phyloP scores from a whole-genome alignment of 1,140 invertebrate species.

The Meloidogyne exigua region DNA sequence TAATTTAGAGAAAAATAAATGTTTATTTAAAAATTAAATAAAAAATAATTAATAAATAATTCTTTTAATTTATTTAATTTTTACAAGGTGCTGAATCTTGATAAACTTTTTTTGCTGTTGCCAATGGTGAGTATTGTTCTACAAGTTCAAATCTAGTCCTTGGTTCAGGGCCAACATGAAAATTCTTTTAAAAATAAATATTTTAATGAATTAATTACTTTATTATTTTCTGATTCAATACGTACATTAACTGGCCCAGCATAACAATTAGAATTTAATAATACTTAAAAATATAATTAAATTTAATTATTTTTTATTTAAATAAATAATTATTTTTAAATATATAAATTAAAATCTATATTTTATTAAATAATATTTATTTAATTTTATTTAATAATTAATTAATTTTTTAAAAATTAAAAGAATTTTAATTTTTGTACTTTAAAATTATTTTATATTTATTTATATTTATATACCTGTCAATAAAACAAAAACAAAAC shows the following conservation, averaged over 20 bases:
- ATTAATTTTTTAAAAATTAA: too few species aligned
- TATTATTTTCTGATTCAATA: slow-evolving; percentile 23
- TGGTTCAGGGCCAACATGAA: slow-evolving; percentile 37
- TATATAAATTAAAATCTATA: too few species aligned
- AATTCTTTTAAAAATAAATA: slow-evolving; percentile 28
- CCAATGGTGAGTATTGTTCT: slow-evolving; percentile 37
- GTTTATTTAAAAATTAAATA: too few species aligned
- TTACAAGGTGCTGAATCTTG: slow-evolving; percentile 22
- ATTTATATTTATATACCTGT: not conserved
- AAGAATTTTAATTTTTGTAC: too few species aligned
- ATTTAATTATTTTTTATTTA: not conserved
- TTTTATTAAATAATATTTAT: too few species aligned
- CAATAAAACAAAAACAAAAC: not conserved
- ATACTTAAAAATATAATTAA: not conserved
- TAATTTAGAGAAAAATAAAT: slow-evolving; percentile 11
- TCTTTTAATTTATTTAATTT: not conserved
- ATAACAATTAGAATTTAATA: not conserved
- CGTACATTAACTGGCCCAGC: slow-evolving; percentile 26
- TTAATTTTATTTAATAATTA: too few species aligned
- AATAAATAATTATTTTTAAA: too few species aligned
- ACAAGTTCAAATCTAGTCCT: slow-evolving; percentile 38
- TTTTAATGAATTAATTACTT: slow-evolving; percentile 10
- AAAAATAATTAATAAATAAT: too few species aligned
- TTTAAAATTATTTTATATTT: not conserved
- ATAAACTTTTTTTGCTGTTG: slow-evolving; percentile 41